Evolutionary conservation across 2,888 invertebrate genomes (phyloP).

Genomic region (Orthosia incerta): DNA sequence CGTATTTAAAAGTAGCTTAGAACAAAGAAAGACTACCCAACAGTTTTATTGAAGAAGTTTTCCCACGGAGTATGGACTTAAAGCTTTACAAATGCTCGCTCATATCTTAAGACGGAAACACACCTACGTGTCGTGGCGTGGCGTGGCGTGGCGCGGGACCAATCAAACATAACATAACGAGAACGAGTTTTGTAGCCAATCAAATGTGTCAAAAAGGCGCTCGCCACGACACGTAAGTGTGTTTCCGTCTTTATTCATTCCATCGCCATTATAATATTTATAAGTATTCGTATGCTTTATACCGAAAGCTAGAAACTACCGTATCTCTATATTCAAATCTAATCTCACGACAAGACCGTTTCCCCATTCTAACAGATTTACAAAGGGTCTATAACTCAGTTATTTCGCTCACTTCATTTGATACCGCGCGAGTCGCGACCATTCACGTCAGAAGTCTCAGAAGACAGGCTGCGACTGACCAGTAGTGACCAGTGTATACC

Average conservation of each 20-base stretch:
- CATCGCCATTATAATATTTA: slow-evolving; percentile 13
- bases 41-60: slow-evolving; percentile 3
- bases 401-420: slow-evolving; percentile 40
- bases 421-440: slow-evolving; percentile 29
- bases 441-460: slow-evolving; percentile 31
- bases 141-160: too few species aligned
- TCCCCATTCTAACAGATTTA: slow-evolving; percentile 33
- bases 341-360: slow-evolving; percentile 15
- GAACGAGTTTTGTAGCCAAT: too few species aligned
- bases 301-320: slow-evolving; percentile 3
- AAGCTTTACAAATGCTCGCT: not conserved
- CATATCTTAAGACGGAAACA: too few species aligned
- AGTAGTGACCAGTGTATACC: slow-evolving; percentile 55
- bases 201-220: too few species aligned
- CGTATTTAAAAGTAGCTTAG: not conserved
- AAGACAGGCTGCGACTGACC: slow-evolving; percentile 41
- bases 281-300: slow-evolving; percentile 1
- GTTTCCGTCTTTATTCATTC: too few species aligned
- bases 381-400: slow-evolving; percentile 59
- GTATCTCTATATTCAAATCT: slow-evolving; percentile 31
- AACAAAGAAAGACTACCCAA: not conserved
- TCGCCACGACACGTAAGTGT: too few species aligned
- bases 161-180: too few species aligned
- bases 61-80: not conserved
- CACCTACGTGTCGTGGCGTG: too few species aligned